phyloP scores from a whole-genome alignment of 2,888 invertebrate species.

The Cephonodes hylas region DNA sequence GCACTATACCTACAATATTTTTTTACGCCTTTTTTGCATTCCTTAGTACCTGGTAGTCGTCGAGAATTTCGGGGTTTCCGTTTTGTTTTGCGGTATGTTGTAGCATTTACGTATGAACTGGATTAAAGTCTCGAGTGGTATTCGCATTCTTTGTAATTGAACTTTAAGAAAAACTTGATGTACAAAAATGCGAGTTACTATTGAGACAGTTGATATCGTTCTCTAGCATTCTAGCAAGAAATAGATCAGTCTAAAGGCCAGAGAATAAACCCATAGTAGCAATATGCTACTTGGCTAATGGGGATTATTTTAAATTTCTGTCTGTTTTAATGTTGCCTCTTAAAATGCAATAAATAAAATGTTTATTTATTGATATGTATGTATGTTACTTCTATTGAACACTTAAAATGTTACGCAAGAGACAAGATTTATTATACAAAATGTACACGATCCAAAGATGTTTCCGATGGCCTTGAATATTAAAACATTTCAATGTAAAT shows the following conservation, averaged over 20 bases:
- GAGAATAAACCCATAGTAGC: no score
- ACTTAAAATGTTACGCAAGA: not conserved
- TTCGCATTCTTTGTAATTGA: no score
- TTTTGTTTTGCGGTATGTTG: no score
- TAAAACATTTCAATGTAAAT: constrained; percentile 25
- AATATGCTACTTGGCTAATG: no score
- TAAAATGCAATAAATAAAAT: not conserved
- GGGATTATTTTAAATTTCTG: no score
- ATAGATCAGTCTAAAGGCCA: no score
- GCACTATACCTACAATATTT: not conserved
- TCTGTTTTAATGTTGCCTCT: not conserved
- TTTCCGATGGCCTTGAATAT: constrained; percentile 16
- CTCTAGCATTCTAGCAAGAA: no score
- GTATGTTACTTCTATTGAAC: not conserved
- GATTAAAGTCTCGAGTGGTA: no score
- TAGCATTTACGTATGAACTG: no score
- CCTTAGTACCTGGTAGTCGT: not conserved
- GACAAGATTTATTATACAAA: constrained; percentile 1
- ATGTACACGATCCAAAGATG: not conserved
- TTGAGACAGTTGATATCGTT: no score
- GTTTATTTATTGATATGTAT: not conserved
- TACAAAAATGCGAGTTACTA: no score
- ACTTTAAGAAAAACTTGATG: no score
- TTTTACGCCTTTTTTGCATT: not conserved
- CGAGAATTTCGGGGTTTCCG: not conserved